Evolutionary conservation across 2,113 vertebrate genomes (phyloP).

Genomic region (Albula glossodonta): DNA sequence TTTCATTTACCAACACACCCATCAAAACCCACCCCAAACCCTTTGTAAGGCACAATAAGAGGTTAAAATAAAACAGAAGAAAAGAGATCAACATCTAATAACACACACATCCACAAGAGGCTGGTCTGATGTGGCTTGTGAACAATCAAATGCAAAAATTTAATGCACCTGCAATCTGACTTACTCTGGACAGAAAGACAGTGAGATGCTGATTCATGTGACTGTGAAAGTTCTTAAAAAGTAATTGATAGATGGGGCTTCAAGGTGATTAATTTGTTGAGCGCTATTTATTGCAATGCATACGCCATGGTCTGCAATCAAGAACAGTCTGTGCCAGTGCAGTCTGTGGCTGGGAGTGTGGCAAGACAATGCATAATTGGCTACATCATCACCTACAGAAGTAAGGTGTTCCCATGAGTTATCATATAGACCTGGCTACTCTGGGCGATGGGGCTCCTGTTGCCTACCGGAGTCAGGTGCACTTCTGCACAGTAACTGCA

Average conservation of each 20-base stretch:
- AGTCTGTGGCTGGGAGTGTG: too few relatives aligned
- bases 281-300: too few relatives aligned
- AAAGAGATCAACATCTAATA: not conserved
- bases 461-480: too few relatives aligned
- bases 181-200: not conserved
- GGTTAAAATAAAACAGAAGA: not conserved
- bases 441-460: too few relatives aligned
- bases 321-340: too few relatives aligned
- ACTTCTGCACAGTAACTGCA: not conserved
- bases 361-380: too few relatives aligned
- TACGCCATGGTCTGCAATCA: too few relatives aligned
- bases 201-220: not conserved
- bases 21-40: not conserved
- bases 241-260: not conserved
- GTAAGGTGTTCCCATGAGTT: too few relatives aligned
- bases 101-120: conserved; percentile 1
- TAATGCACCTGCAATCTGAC: not conserved
- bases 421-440: too few relatives aligned
- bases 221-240: not conserved
- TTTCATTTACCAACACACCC: not conserved
- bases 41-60: conserved; percentile 5
- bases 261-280: too few relatives aligned
- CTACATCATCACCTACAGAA: too few relatives aligned
- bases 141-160: not conserved
- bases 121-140: not conserved